Evolutionary conservation across 2,797 vertebrate species (phyloP).

Genomic region (Dromococcyx pavoninus): DNA sequence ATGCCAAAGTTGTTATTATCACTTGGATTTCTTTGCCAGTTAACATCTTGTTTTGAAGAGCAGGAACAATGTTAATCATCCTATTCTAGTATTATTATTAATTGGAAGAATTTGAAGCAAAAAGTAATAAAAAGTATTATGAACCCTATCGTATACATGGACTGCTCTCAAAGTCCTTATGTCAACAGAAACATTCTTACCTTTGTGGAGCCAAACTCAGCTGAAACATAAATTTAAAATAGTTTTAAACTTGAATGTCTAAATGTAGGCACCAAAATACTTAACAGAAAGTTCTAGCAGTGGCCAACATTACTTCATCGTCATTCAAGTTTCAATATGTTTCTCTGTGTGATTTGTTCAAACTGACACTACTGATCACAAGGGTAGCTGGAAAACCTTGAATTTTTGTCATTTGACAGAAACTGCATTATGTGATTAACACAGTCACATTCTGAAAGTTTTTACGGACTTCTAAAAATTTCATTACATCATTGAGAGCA

Average conservation of each 20-base stretch:
- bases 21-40: background rate
- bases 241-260: constrained; percentile 40
- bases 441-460: background rate
- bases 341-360: background rate
- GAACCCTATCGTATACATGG: background rate
- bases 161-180: background rate
- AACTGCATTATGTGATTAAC: background rate
- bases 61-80: background rate
- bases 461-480: background rate
- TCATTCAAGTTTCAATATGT: constrained; percentile 22
- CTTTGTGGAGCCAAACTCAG: background rate
- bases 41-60: background rate
- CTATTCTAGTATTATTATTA: background rate
- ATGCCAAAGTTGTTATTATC: background rate
- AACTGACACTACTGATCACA: background rate
- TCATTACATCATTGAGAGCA: background rate
- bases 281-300: background rate
- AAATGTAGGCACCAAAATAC: background rate
- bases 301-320: background rate
- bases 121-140: background rate
- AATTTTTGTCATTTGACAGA: background rate
- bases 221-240: background rate
- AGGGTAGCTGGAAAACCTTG: background rate
- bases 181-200: background rate
- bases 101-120: background rate